These are phyloP conservation scores for Microvelia longipes DNA, from an alignment of 1,140 invertebrate genomes.

Conservation along the genomic window DNA sequence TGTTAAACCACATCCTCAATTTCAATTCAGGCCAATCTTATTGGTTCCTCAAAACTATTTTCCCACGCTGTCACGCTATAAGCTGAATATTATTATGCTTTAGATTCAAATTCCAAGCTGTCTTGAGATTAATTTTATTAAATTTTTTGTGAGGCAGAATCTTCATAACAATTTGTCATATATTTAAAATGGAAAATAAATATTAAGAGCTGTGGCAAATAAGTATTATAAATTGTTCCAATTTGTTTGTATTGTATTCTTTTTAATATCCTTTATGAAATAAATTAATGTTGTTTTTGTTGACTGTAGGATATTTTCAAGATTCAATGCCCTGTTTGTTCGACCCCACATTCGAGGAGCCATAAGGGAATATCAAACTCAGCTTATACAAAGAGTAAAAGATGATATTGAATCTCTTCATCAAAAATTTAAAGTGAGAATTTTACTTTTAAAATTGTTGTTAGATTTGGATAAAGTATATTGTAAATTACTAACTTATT, in stretches of 20 bases:
- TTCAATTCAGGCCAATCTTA: no score
- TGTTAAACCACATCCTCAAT: no score
- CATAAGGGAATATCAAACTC: constrained; percentile 97
- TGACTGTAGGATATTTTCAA: constrained; percentile 69
- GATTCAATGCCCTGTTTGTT: constrained; percentile 97
- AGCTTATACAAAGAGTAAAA: constrained; percentile 96
- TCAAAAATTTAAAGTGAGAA: constrained; percentile 86
- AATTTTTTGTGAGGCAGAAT: no score
- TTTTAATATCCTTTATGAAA: neutral
- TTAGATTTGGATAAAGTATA: neutral
- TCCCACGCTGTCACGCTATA: neutral
- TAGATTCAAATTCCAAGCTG: neutral
- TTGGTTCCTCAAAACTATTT: no score
- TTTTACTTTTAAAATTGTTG: neutral
- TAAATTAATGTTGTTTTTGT: neutral
- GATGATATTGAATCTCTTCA: constrained; percentile 96
- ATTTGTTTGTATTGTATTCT: no score
- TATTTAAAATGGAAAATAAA: no score
- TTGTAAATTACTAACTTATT: neutral
- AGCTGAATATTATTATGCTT: neutral
- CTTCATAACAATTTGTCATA: no score
- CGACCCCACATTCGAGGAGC: constrained; percentile 95
- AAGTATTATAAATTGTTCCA: no score
- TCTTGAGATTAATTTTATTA: neutral
- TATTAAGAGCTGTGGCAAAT: no score